A percentile compares a stretch with the other conserved stretches of the same genome.
Evolutionary conservation across 2,797 vertebrate species (phyloP).

Genomic region (Otolemur crassicaudatus): DNA sequence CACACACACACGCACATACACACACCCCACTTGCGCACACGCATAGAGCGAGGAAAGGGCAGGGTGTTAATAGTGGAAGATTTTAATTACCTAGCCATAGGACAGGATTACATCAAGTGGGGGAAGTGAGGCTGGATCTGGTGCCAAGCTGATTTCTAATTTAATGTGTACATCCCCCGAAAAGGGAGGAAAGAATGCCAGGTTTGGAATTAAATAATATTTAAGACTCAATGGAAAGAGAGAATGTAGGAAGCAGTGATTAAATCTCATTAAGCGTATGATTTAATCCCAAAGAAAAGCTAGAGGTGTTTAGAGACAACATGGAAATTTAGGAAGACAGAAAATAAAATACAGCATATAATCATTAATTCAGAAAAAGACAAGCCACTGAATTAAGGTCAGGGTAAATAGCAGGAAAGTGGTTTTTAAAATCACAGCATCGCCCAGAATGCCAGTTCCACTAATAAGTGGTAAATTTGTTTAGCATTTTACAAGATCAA

Average conservation of each 20-base stretch:
- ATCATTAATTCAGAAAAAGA: conserved; percentile 66
- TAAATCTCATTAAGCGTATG: conserved; percentile 56
- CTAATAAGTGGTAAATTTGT: conserved; percentile 57
- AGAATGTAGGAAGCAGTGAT: conserved; percentile 47
- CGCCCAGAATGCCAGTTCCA: background rate
- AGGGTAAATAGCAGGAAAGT: conserved; percentile 51
- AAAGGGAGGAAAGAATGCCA: conserved; percentile 81
- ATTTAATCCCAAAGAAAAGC: conserved; percentile 72
- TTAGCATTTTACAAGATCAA: conserved; percentile 54
- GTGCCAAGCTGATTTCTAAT: conserved; percentile 81
- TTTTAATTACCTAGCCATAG: conserved; percentile 84
- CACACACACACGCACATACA: background rate
- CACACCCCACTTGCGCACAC: background rate
- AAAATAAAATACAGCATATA: conserved; percentile 56
- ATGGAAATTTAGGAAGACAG: conserved; percentile 54
- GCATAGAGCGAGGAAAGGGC: conserved; percentile 66
- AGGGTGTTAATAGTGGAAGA: conserved; percentile 39
- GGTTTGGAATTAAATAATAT: conserved; percentile 80
- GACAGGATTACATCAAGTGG: conserved; percentile 80
- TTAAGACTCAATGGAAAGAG: conserved; percentile 71
- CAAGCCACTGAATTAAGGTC: conserved; percentile 53
- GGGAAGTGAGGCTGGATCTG: conserved; percentile 80
- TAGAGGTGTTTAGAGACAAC: conserved; percentile 63
- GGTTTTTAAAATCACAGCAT: conserved; percentile 54
- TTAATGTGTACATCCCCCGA: conserved; percentile 65